Percentiles rank a stretch among this genome's conserved stretches.
These are phyloP conservation scores for Bos indicus DNA, from an alignment of 2,113 vertebrate genomes.

Conservation along the genomic window DNA sequence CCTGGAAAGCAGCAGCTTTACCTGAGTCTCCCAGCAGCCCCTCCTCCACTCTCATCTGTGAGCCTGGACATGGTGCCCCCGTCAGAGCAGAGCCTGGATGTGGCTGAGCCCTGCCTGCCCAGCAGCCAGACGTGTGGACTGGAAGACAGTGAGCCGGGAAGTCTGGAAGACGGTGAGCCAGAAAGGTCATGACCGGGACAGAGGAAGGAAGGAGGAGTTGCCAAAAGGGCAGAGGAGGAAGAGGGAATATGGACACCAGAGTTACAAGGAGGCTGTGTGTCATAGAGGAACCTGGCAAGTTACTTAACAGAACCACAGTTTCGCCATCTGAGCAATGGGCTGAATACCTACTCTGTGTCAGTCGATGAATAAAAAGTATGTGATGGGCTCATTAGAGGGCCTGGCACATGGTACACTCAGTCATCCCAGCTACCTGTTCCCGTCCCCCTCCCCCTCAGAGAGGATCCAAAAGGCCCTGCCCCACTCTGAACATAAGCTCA, in stretches of 20 bases:
- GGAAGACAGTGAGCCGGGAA: not conserved
- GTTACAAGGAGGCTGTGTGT: not conserved
- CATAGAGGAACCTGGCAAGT: not conserved
- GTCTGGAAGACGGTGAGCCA: not conserved
- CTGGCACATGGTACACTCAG: not conserved
- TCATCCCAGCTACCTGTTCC: not conserved
- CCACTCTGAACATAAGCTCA: not conserved
- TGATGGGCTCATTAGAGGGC: not conserved
- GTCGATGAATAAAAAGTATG: not conserved
- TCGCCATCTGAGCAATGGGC: not conserved
- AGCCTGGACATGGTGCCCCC: not conserved
- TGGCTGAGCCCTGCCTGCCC: not conserved
- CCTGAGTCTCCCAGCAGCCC: not conserved
- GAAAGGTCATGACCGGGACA: not conserved
- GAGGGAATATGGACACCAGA: not conserved
- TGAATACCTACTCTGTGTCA: not conserved
- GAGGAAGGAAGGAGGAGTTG: not conserved
- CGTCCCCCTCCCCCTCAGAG: rapidly evolving
- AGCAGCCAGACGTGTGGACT: not conserved
- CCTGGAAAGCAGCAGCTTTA: not conserved
- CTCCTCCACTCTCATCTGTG: not conserved
- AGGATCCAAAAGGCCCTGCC: not conserved
- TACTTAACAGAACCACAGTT: not conserved
- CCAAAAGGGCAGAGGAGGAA: not conserved
- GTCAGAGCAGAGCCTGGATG: rapidly evolving